phyloP scores from a whole-genome alignment of 2,113 vertebrate genomes.

The Steatornis caripensis region DNA sequence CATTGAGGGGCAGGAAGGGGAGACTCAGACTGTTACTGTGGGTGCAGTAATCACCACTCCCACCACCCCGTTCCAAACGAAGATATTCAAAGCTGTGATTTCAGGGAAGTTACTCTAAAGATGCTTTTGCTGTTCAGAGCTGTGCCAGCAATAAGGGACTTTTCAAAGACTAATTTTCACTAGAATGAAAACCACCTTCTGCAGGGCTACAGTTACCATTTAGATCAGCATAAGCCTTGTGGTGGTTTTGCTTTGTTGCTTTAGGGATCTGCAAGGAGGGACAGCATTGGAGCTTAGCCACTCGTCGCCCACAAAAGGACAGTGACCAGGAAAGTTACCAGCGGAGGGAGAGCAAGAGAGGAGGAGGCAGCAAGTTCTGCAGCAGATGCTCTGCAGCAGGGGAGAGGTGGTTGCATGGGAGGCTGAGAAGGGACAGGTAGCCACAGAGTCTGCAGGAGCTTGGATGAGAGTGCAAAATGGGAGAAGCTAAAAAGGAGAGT shows the following conservation, averaged over 20 bases:
- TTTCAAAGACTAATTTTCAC: not conserved
- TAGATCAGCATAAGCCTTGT: not conserved
- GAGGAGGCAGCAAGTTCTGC: not conserved
- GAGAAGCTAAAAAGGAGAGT: not conserved
- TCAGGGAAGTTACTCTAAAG: not conserved
- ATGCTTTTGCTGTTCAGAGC: not conserved
- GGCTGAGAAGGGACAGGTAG: not conserved
- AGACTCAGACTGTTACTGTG: not conserved
- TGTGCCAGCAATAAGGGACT: not conserved
- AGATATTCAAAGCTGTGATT: not conserved
- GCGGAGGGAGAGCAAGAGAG: not conserved
- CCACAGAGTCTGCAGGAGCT: not conserved
- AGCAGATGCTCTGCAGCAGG: not conserved
- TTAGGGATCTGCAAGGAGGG: not conserved
- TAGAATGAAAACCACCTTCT: not conserved
- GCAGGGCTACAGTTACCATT: not conserved
- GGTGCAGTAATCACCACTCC: not conserved
- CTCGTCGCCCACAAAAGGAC: not conserved
- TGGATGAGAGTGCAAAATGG: not conserved
- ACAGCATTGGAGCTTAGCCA: not conserved
- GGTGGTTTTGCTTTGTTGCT: not conserved
- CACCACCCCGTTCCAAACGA: not conserved
- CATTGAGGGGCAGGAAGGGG: not conserved
- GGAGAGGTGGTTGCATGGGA: not conserved
- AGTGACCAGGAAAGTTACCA: not conserved